Base-by-base conservation (phyloP, 2,113 vertebrate species). In the Zosterops borbonicus region DNA sequence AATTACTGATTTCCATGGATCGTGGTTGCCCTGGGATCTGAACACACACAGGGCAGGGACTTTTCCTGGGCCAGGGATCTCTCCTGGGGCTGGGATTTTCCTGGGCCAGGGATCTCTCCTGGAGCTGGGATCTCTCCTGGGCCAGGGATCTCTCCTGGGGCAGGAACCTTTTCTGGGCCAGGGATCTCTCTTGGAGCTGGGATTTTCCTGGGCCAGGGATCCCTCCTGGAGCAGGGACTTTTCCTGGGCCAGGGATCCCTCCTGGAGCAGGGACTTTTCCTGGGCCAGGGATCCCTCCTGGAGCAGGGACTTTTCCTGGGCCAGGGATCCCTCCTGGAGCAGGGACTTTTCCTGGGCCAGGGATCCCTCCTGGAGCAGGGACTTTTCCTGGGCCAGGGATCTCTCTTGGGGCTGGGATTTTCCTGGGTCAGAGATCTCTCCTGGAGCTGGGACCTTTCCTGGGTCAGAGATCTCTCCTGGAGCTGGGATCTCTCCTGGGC, bases 251-350 rank as follows among this genome's bases (percentile, higher is more conserved):
- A 37, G 37, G 37, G 37, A 37, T 37, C 37, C 9, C 37, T 5
- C 0, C 0, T 2, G 18, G 65, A 17, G 9, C 27, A 69, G 59
- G 58, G 31, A 71, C 10, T 7, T 41, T 11, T 65, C 42, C 37
- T 12, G 39, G 44, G 23, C 0, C n/a, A 33, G 42, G n/a, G 28
- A 39, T 0, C 5, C 58, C 1, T 59, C 28, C 29, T 2, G 18
- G 65, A 17, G 9, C 27, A 69, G 59, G 58, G 31, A 71, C 10
- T 6, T 41, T 11, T 65, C 42, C 37, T 12, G 12, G 41, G 3
- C 0, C 29, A n/a, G 6, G 33, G 21, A 52, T 39, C 37, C 11
- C 37, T 39, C 37, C 10, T 11, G 37, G 37, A 10, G 5, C 37
- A 5, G 37, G 10, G 35, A 35, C n/a, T 35, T 35, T 35, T 35